Conservation (phyloP, 2,113 vertebrate species). For the Chlorocebus sabaeus region DNA sequence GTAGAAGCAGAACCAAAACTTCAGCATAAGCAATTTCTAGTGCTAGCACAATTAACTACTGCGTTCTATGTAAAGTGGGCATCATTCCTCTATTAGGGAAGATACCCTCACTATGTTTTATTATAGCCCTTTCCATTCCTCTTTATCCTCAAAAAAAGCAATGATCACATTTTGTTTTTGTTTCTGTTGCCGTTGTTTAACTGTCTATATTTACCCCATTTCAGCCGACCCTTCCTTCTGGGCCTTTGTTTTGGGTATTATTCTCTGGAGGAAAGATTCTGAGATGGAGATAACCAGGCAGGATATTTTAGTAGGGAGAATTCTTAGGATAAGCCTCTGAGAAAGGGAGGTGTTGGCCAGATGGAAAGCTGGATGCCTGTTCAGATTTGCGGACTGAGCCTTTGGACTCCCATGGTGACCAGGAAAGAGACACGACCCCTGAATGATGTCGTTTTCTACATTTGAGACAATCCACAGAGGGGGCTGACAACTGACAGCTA, state of each 20-base stretch:
- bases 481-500: neutral
- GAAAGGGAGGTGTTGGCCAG: neutral
- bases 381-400: neutral
- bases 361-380: neutral
- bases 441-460: neutral
- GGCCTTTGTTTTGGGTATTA: neutral
- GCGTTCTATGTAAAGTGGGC: accelerated
- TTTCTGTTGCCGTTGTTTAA: neutral
- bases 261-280: neutral
- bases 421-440: neutral
- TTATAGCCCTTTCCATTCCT: neutral
- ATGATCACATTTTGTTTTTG: neutral
- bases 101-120: neutral
- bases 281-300: neutral
- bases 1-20: neutral
- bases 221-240: neutral
- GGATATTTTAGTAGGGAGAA: neutral
- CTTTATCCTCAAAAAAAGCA: neutral
- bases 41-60: neutral
- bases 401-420: neutral
- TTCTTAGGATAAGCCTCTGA: neutral
- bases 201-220: neutral
- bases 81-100: neutral
- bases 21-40: neutral
- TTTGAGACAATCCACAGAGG: neutral